phyloP scores from a whole-genome alignment of 2,888 invertebrate genomes.

The Trichopoda pennipes region DNA sequence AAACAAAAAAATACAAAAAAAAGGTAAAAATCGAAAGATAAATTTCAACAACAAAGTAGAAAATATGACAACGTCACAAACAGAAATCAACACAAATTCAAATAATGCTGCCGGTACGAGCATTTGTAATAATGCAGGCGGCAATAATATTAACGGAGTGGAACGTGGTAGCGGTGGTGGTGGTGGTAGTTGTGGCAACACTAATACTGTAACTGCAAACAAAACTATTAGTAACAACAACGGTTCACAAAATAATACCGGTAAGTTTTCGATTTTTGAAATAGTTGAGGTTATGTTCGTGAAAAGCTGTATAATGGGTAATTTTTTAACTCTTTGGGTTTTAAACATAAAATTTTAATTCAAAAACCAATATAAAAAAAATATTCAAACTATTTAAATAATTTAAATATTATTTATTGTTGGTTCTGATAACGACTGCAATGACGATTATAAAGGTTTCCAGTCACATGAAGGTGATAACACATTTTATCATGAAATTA shows the following conservation, averaged over 20 bases:
- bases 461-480: too few species aligned
- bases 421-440: too few species aligned
- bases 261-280: constrained; percentile 50
- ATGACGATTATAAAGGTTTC: too few species aligned
- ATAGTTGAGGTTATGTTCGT: neutral
- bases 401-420: too few species aligned
- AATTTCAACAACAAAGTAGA: constrained; percentile 44
- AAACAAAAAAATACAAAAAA: neutral
- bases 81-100: constrained; percentile 70
- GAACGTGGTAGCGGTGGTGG: constrained; percentile 53
- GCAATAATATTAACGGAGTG: constrained; percentile 56
- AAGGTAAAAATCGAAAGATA: constrained; percentile 30
- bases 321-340: too few species aligned
- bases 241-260: constrained; percentile 52
- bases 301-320: too few species aligned
- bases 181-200: constrained; percentile 29
- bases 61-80: constrained; percentile 70
- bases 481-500: too few species aligned
- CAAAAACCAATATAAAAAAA: too few species aligned
- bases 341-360: too few species aligned
- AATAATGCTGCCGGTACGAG: constrained; percentile 57
- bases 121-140: constrained; percentile 40
- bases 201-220: constrained; percentile 40
- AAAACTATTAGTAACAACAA: constrained; percentile 44
- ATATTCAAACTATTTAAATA: too few species aligned